These are phyloP conservation scores for Thereva unica DNA, from an alignment of 2,888 invertebrate genomes.

Conservation along the genomic window DNA sequence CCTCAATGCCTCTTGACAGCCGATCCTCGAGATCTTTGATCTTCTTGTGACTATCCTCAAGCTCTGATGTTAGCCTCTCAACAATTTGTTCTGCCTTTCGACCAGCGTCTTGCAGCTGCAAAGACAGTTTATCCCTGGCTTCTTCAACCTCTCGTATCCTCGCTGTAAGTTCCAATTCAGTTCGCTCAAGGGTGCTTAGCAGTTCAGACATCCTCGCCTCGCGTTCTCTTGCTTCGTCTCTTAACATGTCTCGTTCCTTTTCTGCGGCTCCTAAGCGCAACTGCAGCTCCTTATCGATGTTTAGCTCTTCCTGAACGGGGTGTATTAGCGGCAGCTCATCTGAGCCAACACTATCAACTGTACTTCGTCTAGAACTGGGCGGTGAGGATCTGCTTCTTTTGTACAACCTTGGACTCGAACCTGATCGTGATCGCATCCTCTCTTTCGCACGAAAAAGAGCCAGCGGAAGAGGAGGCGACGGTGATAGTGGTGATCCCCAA, in stretches of 20 bases:
- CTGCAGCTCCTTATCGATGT: conserved; percentile 65
- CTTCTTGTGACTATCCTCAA: conserved; percentile 67
- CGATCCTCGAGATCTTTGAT: conserved; percentile 58
- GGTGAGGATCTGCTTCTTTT: conserved; percentile 66
- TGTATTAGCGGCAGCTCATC: conserved; percentile 60
- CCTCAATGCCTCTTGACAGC: conserved; percentile 71
- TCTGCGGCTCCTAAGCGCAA: conserved; percentile 72
- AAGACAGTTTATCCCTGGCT: conserved; percentile 66
- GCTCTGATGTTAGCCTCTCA: conserved; percentile 69
- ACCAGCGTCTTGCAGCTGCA: conserved; percentile 69
- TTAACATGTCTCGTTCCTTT: conserved; percentile 72
- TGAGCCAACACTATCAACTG: conserved; percentile 67
- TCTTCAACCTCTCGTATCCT: conserved; percentile 73
- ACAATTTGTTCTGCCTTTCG: conserved; percentile 72
- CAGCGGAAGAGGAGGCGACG: conserved; percentile 68
- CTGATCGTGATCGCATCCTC: conserved; percentile 61
- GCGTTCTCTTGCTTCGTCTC: conserved; percentile 72
- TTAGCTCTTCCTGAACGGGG: conserved; percentile 53
- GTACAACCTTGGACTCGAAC: conserved; percentile 62
- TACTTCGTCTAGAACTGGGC: conserved; percentile 65
- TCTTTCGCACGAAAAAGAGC: conserved; percentile 69
- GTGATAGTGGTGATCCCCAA: conserved; percentile 74
- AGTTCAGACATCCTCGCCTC: conserved; percentile 80
- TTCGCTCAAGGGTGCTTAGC: conserved; percentile 73
- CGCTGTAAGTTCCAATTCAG: conserved; percentile 74